phyloP scores from a whole-genome alignment of 2,888 invertebrate genomes.

The Yponomeuta plumbellus region DNA sequence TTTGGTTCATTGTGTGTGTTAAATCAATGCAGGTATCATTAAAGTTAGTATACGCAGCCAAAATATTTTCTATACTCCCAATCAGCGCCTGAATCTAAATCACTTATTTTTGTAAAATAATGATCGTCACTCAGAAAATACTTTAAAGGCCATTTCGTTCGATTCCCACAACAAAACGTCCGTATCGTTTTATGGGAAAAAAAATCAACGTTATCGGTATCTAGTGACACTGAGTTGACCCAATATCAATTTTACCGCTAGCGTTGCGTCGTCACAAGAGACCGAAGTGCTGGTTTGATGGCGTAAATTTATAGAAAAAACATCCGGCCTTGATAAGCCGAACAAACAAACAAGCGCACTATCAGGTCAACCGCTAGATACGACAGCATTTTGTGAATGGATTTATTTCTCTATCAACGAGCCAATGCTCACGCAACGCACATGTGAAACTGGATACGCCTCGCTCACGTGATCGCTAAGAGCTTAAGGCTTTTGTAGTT shows the following conservation, averaged over 20 bases:
- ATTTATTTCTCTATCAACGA: slow-evolving; percentile 42
- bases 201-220: slow-evolving; percentile 51
- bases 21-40: neutral
- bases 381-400: slow-evolving; percentile 56
- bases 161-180: slow-evolving; percentile 5
- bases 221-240: slow-evolving; percentile 61
- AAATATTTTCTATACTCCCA: neutral
- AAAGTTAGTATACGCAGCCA: neutral
- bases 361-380: slow-evolving; percentile 72
- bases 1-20: neutral
- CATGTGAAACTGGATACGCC: slow-evolving; percentile 2
- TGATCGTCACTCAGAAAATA: slow-evolving; percentile 3
- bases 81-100: neutral
- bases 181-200: slow-evolving; percentile 30
- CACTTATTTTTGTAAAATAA: neutral
- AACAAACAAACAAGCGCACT: slow-evolving; percentile 73
- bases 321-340: slow-evolving; percentile 75
- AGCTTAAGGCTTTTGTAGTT: neutral
- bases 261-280: slow-evolving; percentile 44
- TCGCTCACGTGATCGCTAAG: neutral
- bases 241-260: slow-evolving; percentile 63
- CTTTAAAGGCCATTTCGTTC: slow-evolving; percentile 5
- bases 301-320: slow-evolving; percentile 74
- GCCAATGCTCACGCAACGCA: slow-evolving; percentile 5
- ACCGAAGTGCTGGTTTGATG: slow-evolving; percentile 63